phyloP scores from a whole-genome alignment of 2,888 invertebrate genomes.

The Limnephilus auricula region DNA sequence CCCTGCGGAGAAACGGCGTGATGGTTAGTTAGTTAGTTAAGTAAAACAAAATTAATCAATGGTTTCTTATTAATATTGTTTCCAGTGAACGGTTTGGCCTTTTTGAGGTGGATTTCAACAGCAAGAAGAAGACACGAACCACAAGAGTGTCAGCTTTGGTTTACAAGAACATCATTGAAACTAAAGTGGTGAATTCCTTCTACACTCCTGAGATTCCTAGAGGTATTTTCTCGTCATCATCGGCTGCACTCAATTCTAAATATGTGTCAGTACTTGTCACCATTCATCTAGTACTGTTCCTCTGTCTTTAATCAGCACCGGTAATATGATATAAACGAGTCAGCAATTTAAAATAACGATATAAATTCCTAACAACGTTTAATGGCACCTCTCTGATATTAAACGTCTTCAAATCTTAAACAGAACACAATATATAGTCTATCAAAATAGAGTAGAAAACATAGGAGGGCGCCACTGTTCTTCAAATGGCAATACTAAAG shows the following conservation, averaged over 20 bases:
- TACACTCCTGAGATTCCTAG: constrained; percentile 41
- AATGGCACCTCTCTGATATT: background rate
- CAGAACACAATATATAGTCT: too few species aligned
- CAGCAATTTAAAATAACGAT: too few species aligned
- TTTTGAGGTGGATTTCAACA: constrained; percentile 81
- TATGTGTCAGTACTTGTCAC: constrained; percentile 23
- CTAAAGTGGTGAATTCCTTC: constrained; percentile 62
- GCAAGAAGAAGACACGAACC: constrained; percentile 78
- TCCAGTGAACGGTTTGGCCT: constrained; percentile 81
- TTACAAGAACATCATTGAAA: constrained; percentile 73
- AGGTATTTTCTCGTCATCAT: background rate
- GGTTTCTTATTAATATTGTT: constrained; percentile 31
- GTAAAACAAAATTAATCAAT: background rate
- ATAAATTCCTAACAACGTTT: too few species aligned
- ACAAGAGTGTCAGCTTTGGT: constrained; percentile 80
- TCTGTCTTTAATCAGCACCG: background rate
- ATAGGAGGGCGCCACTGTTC: too few species aligned
- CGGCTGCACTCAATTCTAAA: constrained; percentile 39
- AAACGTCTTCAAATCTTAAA: too few species aligned
- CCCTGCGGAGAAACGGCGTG: too few species aligned
- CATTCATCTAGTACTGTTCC: constrained; percentile 13
- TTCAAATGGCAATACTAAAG: too few species aligned
- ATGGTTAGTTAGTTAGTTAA: too few species aligned
- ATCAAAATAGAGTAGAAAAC: too few species aligned
- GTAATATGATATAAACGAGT: too few species aligned